Conservation (phyloP, 2,888 invertebrate species). For the Drosophila ezoana region DNA sequence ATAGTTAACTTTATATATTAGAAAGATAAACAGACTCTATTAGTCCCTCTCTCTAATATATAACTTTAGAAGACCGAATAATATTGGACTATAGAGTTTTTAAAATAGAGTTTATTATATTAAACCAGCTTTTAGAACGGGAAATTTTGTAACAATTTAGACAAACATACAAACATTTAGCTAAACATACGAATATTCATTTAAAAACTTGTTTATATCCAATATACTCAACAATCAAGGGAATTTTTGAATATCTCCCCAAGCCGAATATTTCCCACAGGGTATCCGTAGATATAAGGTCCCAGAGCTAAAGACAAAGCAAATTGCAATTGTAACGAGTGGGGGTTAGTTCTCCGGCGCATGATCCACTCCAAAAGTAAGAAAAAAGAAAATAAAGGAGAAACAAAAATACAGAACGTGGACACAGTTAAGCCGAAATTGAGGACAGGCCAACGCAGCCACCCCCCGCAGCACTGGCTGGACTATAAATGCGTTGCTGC, state of each 20-base stretch:
- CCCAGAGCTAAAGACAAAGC: not conserved
- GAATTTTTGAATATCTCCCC: not conserved
- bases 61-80: too few relatives aligned
- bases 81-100: too few relatives aligned
- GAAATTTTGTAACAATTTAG: too few relatives aligned
- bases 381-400: not conserved
- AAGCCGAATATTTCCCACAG: slow-evolving; percentile 2
- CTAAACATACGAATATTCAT: too few relatives aligned
- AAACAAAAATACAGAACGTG: slow-evolving; percentile 19
- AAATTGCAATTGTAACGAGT: slow-evolving; percentile 7
- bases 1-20: too few relatives aligned
- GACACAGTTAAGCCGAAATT: slow-evolving; percentile 27
- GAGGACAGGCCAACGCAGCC: slow-evolving; percentile 23
- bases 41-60: too few relatives aligned
- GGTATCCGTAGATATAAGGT: not conserved
- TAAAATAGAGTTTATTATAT: too few relatives aligned
- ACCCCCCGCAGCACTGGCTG: slow-evolving; percentile 21
- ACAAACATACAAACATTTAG: too few relatives aligned
- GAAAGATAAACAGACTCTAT: too few relatives aligned
- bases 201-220: too few relatives aligned
- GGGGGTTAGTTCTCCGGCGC: slow-evolving; percentile 13
- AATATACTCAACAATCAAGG: too few relatives aligned
- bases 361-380: slow-evolving; percentile 33
- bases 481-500: slow-evolving; percentile 43
- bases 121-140: too few relatives aligned